Conservation (phyloP, 2,113 vertebrate genomes). For the Pongo pygmaeus region DNA sequence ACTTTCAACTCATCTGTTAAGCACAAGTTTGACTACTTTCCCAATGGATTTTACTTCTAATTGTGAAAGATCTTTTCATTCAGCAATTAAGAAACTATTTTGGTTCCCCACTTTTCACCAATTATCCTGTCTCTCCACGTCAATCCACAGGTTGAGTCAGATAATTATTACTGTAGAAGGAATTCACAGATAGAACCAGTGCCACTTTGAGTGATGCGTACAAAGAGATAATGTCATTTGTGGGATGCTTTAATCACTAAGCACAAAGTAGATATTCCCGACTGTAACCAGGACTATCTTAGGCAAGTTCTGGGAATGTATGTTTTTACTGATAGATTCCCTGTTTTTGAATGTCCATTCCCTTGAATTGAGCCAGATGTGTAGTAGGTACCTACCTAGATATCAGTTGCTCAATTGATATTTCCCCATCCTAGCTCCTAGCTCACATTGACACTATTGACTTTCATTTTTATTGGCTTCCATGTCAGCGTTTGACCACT, state of each 20-base stretch:
- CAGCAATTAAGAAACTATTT: constrained; percentile 77
- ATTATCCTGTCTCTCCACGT: constrained; percentile 76
- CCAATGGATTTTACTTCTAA: constrained; percentile 51
- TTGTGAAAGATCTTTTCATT: constrained; percentile 64
- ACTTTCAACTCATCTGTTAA: not conserved
- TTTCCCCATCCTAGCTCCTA: not conserved
- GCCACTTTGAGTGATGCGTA: constrained; percentile 58
- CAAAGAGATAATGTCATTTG: constrained; percentile 54
- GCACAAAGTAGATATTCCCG: constrained; percentile 38
- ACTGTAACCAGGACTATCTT: not conserved
- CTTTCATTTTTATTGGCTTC: not conserved
- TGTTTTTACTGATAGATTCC: not conserved
- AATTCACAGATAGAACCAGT: constrained; percentile 61
- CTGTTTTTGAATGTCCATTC: not conserved
- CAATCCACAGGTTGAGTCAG: constrained; percentile 72
- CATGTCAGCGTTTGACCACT: not conserved
- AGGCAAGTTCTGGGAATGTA: not conserved
- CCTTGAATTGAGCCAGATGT: not conserved
- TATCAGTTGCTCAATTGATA: not conserved
- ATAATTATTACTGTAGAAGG: constrained; percentile 64
- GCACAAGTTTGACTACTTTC: constrained; percentile 50
- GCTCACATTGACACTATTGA: not conserved
- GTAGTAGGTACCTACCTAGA: not conserved
- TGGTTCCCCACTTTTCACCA: constrained; percentile 68
- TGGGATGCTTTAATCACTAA: constrained; percentile 56